Evolutionary conservation across 2,797 vertebrate species (phyloP).

Genomic region (Sus cebifrons): DNA sequence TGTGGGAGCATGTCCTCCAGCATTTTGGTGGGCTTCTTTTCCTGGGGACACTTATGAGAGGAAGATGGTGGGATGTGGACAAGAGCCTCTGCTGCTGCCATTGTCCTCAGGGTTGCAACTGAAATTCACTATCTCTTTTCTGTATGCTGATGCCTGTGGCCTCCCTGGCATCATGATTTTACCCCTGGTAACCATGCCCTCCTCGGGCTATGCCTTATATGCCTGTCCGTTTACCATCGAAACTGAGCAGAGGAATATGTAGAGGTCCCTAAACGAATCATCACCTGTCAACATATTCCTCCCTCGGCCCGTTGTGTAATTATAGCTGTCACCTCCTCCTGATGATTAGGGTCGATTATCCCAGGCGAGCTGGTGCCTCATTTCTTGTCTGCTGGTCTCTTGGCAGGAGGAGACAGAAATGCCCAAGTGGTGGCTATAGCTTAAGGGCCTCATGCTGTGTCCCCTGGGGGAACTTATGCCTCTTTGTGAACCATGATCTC

Average conservation of each 20-base stretch:
- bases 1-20: neutral
- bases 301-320: neutral
- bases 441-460: neutral
- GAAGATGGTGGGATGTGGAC: neutral
- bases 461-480: neutral
- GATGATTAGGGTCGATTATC: neutral
- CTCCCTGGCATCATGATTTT: neutral
- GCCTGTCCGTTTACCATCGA: neutral
- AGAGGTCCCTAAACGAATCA: neutral
- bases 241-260: neutral
- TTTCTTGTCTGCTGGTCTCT: neutral
- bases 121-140: neutral
- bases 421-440: neutral
- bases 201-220: neutral
- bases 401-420: no score
- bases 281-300: no score
- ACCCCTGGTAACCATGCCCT: neutral
- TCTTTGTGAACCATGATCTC: neutral
- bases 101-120: neutral
- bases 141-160: neutral
- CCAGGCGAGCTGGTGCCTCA: neutral
- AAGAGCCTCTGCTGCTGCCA: neutral
- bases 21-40: neutral
- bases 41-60: neutral
- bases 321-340: neutral